phyloP scores from a whole-genome alignment of 2,113 vertebrate species.

The Myiagra hebetior region DNA sequence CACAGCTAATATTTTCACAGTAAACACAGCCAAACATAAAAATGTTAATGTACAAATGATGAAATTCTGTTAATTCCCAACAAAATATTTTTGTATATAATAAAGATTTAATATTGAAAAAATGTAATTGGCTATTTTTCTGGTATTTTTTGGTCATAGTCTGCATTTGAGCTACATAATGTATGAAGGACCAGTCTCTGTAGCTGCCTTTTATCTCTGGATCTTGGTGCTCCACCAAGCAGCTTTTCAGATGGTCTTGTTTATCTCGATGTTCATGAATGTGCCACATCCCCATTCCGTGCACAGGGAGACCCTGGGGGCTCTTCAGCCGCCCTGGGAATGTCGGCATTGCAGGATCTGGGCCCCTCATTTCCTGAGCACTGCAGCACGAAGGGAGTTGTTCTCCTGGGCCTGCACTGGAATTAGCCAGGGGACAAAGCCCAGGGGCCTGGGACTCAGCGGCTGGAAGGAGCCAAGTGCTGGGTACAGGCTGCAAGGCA shows the following conservation, averaged over 20 bases:
- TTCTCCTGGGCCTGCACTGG: neutral
- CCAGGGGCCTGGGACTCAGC: accelerated
- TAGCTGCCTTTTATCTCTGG: neutral
- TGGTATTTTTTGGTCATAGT: neutral
- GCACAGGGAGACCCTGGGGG: neutral
- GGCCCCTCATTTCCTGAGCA: neutral
- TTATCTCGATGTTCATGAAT: accelerated
- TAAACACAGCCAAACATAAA: conserved; percentile 48
- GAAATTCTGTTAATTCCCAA: conserved; percentile 62
- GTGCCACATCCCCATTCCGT: accelerated
- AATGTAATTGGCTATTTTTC: neutral
- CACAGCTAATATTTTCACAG: conserved; percentile 46
- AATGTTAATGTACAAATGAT: conserved; percentile 55
- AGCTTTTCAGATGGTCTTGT: neutral
- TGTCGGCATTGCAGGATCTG: accelerated
- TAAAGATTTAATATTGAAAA: conserved; percentile 72
- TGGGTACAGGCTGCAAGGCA: neutral
- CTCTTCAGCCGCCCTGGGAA: too few species aligned
- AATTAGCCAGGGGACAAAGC: neutral
- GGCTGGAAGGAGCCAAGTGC: accelerated
- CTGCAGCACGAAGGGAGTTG: accelerated
- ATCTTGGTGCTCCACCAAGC: neutral
- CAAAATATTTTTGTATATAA: conserved; percentile 78
- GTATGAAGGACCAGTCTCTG: neutral
- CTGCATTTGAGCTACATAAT: neutral